Conservation (phyloP, 2,113 vertebrate species). For the Mola mola region DNA sequence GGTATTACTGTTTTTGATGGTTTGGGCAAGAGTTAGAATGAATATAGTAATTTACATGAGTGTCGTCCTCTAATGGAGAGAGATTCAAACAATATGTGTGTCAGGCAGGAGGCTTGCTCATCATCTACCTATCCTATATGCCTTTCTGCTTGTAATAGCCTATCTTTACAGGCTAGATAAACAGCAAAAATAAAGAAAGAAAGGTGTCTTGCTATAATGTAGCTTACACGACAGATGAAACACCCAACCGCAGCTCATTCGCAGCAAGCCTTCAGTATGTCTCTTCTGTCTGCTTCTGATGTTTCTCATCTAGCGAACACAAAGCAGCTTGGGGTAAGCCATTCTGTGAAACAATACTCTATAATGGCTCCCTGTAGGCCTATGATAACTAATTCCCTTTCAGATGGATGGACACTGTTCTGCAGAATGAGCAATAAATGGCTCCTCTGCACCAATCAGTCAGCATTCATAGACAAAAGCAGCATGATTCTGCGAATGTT, state of each 20-base stretch:
- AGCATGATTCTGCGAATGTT: constrained; percentile 24
- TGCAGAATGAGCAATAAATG: constrained; percentile 61
- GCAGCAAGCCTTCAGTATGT: constrained; percentile 20
- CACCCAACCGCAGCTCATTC: constrained; percentile 32
- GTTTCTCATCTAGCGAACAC: constrained; percentile 62
- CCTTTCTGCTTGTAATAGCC: neutral
- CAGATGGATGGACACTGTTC: constrained; percentile 60
- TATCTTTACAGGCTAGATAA: constrained; percentile 1
- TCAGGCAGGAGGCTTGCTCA: too few relatives aligned
- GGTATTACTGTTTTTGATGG: too few relatives aligned
- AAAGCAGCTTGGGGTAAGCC: constrained; percentile 70
- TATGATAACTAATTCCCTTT: constrained; percentile 74
- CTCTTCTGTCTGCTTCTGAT: constrained; percentile 52
- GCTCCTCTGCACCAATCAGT: constrained; percentile 52
- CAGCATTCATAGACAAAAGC: constrained; percentile 46
- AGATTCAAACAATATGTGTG: too few relatives aligned
- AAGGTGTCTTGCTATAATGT: too few relatives aligned
- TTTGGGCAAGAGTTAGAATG: too few relatives aligned
- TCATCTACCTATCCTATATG: constrained; percentile 18
- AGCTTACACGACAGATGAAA: constrained; percentile 43
- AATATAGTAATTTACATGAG: too few relatives aligned
- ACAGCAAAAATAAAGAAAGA: constrained; percentile 4
- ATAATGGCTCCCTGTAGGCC: constrained; percentile 73
- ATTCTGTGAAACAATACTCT: constrained; percentile 70
- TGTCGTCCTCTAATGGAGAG: too few relatives aligned